These are phyloP conservation scores for Gobio occitaniae DNA, from an alignment of 2,797 vertebrate genomes.

Conservation along the genomic window DNA sequence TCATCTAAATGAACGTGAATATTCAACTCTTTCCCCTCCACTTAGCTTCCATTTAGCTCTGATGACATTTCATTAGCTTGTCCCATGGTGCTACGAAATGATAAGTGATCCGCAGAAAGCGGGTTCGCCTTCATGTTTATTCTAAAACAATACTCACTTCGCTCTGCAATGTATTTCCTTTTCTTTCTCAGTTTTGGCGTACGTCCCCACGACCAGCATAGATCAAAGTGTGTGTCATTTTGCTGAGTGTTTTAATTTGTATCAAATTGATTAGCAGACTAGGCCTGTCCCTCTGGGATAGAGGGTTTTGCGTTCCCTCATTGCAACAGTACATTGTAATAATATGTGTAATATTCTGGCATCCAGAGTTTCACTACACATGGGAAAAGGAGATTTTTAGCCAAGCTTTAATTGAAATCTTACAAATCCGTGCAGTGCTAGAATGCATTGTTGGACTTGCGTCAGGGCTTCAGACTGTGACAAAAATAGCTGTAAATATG, in stretches of 20 bases:
- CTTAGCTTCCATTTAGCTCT: constrained; percentile 82
- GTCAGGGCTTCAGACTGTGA: background rate
- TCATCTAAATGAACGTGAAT: constrained; percentile 83
- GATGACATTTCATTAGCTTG: constrained; percentile 80
- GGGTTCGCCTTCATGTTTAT: constrained; percentile 60
- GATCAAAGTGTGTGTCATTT: constrained; percentile 29
- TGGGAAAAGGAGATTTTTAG: constrained; percentile 14
- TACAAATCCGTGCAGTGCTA: background rate
- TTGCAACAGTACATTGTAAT: background rate
- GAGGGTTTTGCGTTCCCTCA: background rate
- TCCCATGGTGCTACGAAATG: constrained; percentile 66
- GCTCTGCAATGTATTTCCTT: constrained; percentile 34
- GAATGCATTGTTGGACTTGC: background rate
- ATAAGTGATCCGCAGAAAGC: constrained; percentile 64
- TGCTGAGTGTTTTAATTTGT: constrained; percentile 47
- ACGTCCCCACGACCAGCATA: background rate
- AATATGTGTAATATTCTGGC: constrained; percentile 14
- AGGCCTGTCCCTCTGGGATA: constrained; percentile 15
- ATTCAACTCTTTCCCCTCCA: constrained; percentile 81
- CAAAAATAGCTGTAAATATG: background rate
- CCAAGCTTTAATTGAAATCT: constrained; percentile 3
- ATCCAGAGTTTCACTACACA: constrained; percentile 10
- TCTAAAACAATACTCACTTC: constrained; percentile 35
- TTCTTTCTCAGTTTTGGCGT: constrained; percentile 3
- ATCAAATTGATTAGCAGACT: background rate